These are phyloP conservation scores for Diorhabda carinulata DNA, from an alignment of 1,140 invertebrate species.

Conservation along the genomic window DNA sequence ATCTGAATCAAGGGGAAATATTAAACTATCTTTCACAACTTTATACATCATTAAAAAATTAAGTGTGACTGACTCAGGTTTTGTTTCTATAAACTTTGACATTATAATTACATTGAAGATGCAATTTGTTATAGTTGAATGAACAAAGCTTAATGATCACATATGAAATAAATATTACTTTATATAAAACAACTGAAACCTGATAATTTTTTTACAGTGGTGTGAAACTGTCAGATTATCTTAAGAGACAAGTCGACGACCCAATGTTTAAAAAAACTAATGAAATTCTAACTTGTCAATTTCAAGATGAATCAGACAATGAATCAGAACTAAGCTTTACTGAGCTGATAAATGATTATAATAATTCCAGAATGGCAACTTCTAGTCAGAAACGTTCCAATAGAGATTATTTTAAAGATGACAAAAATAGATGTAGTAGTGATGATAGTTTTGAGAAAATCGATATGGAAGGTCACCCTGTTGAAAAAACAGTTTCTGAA, in stretches of 20 bases:
- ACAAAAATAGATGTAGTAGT: constrained; percentile 23
- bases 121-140: neutral
- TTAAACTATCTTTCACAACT: too few relatives aligned
- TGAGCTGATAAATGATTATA: constrained; percentile 37
- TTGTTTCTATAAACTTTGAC: neutral
- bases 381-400: constrained; percentile 5
- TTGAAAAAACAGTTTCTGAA: neutral
- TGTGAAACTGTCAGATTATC: constrained; percentile 46
- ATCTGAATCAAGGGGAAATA: too few relatives aligned
- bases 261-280: constrained; percentile 12
- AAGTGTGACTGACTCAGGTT: neutral
- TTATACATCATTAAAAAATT: too few relatives aligned
- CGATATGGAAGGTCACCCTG: constrained; percentile 15
- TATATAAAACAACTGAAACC: neutral
- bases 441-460: constrained; percentile 27
- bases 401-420: constrained; percentile 38
- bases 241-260: constrained; percentile 29
- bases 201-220: constrained; percentile 37
- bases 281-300: constrained; percentile 22
- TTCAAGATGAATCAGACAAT: constrained; percentile 32
- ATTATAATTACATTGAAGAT: neutral
- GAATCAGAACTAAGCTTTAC: constrained; percentile 40
- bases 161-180: neutral
- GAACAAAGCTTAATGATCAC: neutral
- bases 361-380: constrained; percentile 7